These are phyloP conservation scores for Atlantisia rogersi DNA, from an alignment of 2,113 vertebrate species.

Conservation along the genomic window DNA sequence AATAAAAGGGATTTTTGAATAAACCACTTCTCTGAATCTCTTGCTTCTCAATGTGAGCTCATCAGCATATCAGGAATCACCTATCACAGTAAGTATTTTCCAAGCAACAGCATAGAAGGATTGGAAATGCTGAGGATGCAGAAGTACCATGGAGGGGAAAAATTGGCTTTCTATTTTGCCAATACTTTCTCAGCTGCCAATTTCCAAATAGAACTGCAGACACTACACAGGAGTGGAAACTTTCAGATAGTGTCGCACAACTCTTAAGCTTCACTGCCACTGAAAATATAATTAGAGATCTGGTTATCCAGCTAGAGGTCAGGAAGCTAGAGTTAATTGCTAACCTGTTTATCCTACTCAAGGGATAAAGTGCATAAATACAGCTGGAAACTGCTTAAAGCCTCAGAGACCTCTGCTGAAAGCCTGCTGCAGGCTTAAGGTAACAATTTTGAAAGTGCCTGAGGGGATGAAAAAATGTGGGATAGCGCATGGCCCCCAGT, in stretches of 20 bases:
- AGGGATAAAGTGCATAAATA: constrained; percentile 65
- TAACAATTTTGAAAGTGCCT: neutral
- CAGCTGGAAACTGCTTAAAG: constrained; percentile 59
- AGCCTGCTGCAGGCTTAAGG: constrained; percentile 39
- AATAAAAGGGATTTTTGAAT: neutral
- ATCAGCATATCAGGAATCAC: neutral
- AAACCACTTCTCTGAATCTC: neutral
- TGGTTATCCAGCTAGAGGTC: constrained; percentile 70
- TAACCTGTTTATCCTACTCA: constrained; percentile 74
- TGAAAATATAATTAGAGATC: constrained; percentile 70
- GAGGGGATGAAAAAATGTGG: neutral
- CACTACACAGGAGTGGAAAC: neutral
- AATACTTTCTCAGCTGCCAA: neutral
- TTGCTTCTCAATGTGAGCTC: neutral
- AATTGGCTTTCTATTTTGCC: neutral
- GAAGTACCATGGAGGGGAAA: neutral
- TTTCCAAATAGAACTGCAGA: neutral
- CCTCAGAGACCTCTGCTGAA: constrained; percentile 44
- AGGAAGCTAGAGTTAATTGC: constrained; percentile 69
- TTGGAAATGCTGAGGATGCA: neutral
- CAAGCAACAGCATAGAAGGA: neutral
- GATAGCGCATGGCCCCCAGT: fast-evolving
- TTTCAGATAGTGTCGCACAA: constrained; percentile 29
- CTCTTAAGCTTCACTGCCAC: constrained; percentile 59
- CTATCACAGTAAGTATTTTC: neutral